phyloP scores from a whole-genome alignment of 2,113 vertebrate species.

The Nesogale talazaci region DNA sequence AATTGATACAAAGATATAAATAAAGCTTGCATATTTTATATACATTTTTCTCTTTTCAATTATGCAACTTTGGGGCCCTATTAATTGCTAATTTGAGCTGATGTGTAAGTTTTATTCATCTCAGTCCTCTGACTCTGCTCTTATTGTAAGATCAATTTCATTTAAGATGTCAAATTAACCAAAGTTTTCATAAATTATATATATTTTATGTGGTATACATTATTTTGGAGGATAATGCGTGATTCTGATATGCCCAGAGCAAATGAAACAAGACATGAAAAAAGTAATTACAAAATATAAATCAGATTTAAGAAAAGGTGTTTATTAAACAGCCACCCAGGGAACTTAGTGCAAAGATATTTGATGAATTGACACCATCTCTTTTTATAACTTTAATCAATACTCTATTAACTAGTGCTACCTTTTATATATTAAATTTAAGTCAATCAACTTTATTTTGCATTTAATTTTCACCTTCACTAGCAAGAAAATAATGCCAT shows the following conservation, averaged over 20 bases:
- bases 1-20: background rate
- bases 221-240: background rate
- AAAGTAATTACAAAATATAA: conserved; percentile 39
- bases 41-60: conserved; percentile 1
- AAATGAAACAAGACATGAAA: conserved; percentile 52
- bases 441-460: conserved; percentile 77
- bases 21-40: background rate
- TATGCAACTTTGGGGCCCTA: background rate
- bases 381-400: conserved; percentile 77
- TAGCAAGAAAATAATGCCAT: conserved; percentile 70
- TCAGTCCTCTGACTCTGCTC: background rate
- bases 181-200: background rate
- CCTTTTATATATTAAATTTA: conserved; percentile 77
- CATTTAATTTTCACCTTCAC: conserved; percentile 76
- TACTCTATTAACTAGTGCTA: conserved; percentile 79
- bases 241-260: conserved; percentile 19
- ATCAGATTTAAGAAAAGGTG: conserved; percentile 58
- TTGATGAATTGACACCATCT: conserved; percentile 71
- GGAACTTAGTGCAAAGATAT: conserved; percentile 62
- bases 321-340: conserved; percentile 58
- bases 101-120: conserved; percentile 55
- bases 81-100: conserved; percentile 16
- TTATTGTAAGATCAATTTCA: background rate
- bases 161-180: conserved; percentile 47
- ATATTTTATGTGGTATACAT: background rate